These are phyloP conservation scores for Tenualosa thibaudeaui DNA, from an alignment of 2,797 vertebrate genomes.

Conservation along the genomic window DNA sequence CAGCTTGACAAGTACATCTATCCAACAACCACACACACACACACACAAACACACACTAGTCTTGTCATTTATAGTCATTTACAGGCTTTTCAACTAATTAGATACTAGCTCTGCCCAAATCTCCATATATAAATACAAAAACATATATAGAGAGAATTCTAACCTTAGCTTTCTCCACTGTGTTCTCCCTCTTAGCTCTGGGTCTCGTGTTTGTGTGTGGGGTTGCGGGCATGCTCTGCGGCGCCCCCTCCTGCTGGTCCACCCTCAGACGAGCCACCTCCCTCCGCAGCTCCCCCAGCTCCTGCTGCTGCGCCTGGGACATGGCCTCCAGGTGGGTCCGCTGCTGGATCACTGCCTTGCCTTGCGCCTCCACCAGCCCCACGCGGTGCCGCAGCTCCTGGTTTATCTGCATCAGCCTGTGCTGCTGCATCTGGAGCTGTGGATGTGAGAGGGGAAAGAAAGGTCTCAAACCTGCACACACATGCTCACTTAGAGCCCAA, in stretches of 20 bases:
- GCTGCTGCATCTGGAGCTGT: slow-evolving; percentile 92
- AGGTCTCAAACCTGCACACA: background rate
- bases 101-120: too few relatives aligned
- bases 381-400: slow-evolving; percentile 87
- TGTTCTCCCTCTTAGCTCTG: background rate
- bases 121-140: background rate
- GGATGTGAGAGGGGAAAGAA: background rate
- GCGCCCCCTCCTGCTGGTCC: slow-evolving; percentile 66
- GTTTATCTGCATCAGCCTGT: slow-evolving; percentile 88
- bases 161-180: background rate
- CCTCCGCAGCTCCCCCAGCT: slow-evolving; percentile 75
- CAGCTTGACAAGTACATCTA: too few relatives aligned
- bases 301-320: slow-evolving; percentile 85
- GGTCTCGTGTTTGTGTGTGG: background rate
- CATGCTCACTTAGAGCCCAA: too few relatives aligned
- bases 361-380: slow-evolving; percentile 83
- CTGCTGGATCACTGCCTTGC: slow-evolving; percentile 87
- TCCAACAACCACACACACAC: too few relatives aligned
- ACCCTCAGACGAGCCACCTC: slow-evolving; percentile 78
- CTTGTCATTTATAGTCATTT: too few relatives aligned
- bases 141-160: background rate
- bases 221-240: background rate
- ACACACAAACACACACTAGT: too few relatives aligned
- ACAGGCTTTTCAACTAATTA: too few relatives aligned
- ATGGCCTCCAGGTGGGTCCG: slow-evolving; percentile 86